Conservation (phyloP, 2,113 vertebrate genomes). For the Pogonocichla stellata region DNA sequence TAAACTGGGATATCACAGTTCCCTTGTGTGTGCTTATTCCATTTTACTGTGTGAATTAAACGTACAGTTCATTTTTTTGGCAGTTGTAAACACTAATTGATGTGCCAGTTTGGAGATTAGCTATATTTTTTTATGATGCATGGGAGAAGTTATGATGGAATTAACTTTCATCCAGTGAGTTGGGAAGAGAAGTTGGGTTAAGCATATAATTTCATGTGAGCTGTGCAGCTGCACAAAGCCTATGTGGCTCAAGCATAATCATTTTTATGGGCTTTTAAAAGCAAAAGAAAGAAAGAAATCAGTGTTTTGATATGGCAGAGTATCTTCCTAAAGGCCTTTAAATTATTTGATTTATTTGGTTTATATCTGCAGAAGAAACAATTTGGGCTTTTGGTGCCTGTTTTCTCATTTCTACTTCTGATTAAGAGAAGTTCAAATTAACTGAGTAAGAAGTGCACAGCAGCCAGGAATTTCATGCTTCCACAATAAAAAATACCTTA, state of each 20-base stretch:
- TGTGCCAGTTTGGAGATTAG: neutral
- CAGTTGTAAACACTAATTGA: neutral
- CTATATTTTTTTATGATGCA: neutral
- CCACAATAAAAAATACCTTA: neutral
- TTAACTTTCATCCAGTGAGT: neutral
- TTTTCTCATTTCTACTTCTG: neutral
- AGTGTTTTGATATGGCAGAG: neutral
- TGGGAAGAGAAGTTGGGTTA: neutral
- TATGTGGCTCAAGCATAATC: neutral
- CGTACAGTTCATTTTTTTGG: neutral
- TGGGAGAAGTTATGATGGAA: neutral
- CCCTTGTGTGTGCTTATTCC: neutral
- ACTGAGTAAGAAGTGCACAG: neutral
- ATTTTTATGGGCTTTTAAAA: neutral
- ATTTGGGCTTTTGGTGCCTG: neutral
- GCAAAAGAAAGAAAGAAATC: neutral
- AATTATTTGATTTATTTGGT: neutral
- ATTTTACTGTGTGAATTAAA: neutral
- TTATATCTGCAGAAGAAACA: neutral
- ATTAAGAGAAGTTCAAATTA: neutral
- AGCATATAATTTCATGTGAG: neutral
- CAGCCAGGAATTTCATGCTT: neutral
- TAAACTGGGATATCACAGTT: neutral
- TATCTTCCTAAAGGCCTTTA: neutral
- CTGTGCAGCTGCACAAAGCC: neutral